phyloP scores from a whole-genome alignment of 2,113 vertebrate genomes.

The Galemys pyrenaicus region DNA sequence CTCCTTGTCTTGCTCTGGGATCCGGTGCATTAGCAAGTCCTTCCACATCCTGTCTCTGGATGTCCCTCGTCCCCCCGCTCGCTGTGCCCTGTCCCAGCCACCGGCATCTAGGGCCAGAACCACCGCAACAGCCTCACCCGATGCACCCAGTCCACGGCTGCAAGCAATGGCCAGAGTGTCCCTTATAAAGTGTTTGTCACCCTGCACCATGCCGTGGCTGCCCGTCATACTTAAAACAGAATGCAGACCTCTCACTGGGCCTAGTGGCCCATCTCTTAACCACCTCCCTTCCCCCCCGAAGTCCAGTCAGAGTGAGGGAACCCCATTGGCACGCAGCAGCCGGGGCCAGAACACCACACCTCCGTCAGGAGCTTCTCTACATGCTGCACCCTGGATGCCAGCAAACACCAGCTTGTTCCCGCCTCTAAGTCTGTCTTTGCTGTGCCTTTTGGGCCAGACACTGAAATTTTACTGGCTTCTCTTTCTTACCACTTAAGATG shows the following conservation, averaged over 20 bases:
- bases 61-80: background rate
- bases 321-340: background rate
- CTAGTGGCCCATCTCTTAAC: background rate
- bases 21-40: background rate
- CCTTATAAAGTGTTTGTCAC: slow-evolving; percentile 3
- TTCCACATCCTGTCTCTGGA: background rate
- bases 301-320: background rate
- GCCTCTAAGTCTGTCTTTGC: background rate
- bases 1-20: background rate
- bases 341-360: background rate
- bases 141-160: background rate
- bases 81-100: background rate
- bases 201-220: background rate
- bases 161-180: background rate
- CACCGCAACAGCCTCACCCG: background rate
- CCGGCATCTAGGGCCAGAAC: background rate
- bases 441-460: background rate
- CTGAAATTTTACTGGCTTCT: background rate
- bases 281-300: rapidly evolving
- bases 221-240: background rate
- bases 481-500: background rate
- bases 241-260: background rate
- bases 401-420: background rate
- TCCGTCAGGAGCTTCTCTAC: background rate
- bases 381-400: background rate